phyloP scores from a whole-genome alignment of 1,140 invertebrate species.

The Tetragonula clypearis region DNA sequence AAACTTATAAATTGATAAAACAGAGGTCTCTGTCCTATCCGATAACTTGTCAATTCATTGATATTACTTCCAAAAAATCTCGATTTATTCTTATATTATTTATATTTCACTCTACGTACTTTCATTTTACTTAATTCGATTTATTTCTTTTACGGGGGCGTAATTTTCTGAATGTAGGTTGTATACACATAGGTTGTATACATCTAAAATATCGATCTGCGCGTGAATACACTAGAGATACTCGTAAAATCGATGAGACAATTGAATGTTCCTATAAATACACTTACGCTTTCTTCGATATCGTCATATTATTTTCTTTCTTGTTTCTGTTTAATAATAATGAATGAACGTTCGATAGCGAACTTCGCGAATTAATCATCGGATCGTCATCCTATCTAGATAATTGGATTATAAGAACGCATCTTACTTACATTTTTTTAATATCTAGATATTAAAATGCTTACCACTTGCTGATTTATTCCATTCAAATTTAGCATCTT shows the following conservation, averaged over 20 bases:
- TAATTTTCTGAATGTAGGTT: conserved; percentile 52
- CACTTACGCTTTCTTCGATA: neutral
- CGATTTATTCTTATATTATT: neutral
- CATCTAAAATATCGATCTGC: conserved; percentile 51
- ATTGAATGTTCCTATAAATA: neutral
- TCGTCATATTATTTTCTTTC: neutral
- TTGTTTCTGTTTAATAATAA: neutral
- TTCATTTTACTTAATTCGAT: neutral
- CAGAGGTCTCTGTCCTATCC: neutral
- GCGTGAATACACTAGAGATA: conserved; percentile 18
- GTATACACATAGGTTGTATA: conserved; percentile 8
- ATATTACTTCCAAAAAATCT: neutral
- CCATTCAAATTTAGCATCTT: too few relatives aligned
- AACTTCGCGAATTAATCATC: neutral
- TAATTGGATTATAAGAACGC: neutral
- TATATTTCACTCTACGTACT: neutral
- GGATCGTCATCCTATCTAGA: neutral
- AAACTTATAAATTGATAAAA: neutral
- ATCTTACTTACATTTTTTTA: neutral
- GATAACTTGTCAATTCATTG: neutral
- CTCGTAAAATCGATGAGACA: conserved; percentile 46
- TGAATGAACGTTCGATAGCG: neutral
- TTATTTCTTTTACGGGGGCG: neutral
- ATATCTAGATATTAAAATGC: too few relatives aligned
- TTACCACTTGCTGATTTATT: too few relatives aligned